Base-by-base conservation (phyloP, 1,140 invertebrate species). In the Octopus sinensis region DNA sequence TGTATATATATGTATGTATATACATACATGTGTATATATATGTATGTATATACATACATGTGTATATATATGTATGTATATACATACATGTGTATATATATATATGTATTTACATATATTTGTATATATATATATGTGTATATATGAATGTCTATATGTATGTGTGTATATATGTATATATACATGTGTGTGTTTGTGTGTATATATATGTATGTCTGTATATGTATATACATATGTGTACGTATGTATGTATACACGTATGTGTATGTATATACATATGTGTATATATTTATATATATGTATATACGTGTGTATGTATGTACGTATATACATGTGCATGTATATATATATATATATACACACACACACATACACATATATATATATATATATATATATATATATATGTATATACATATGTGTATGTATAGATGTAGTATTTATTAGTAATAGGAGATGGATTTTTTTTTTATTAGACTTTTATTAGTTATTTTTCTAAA, bases 81-180 rank as follows among this genome's bases (percentile, higher is more conserved):
- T 71, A 71, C 30, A 71, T 71, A 71, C 30, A 71, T 71, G 30
- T 13, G 30, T 71, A 71, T 71, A 13, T 13, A 71, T 71, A 71
- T 71, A 71, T 7, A 71, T 71, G 30, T 71, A 71, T 71, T n/a
- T 71, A 71, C 30, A 71, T 71, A 71, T 71, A 71, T 71, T n/a
- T 71, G 13, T 7, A 71, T 13, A 71, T 71, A 71, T 71, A 13
- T 5, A 71, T 5, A 13, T 23, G 13, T 13, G 30, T 71, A 62
- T 62, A 62, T 62, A 62, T 62, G 17, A 9, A 62, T 62, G 17
- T 62, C 7, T 9, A 62, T 62, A 62, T 62, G 17, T 62, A 62
- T 62, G 17, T 62, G 17, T 62, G 7, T 62, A 62, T 62, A 9
- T 62, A 62, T 62, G 7, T 62, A 62, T 62, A 62, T 62, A 62